A percentile compares a stretch with the other conserved stretches of the same genome.
phyloP scores from a whole-genome alignment of 2,888 invertebrate species.

The Ashinkailepas kermadecensis region DNA sequence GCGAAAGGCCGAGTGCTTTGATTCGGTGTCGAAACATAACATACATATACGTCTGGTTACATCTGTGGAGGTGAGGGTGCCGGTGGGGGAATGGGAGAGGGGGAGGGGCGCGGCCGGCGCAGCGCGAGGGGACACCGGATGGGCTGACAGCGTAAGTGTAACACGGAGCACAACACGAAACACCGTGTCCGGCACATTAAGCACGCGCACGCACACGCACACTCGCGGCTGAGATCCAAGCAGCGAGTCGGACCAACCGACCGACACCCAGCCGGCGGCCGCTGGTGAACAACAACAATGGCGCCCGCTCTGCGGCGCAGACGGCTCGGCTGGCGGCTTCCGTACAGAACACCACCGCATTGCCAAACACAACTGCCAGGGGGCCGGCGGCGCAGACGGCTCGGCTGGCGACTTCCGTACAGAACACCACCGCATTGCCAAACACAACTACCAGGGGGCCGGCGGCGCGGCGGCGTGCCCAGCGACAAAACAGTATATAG shows the following conservation, averaged over 20 bases:
- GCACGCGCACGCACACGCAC: neutral
- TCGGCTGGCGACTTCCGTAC: no score
- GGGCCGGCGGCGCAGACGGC: no score
- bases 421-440: no score
- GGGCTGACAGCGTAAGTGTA: neutral
- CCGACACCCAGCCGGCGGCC: no score
- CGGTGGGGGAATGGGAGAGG: neutral
- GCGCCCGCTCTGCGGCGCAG: neutral
- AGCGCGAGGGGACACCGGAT: neutral
- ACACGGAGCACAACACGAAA: constrained; percentile 15
- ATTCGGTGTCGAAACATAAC: constrained; percentile 13
- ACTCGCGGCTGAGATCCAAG: neutral
- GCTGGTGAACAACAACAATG: no score
- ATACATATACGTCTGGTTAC: neutral
- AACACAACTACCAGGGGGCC: no score
- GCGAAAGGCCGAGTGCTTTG: constrained; percentile 16
- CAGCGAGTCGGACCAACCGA: no score
- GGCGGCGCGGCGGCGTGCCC: no score
- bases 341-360: no score
- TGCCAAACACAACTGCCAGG: no score
- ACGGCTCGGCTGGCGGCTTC: neutral
- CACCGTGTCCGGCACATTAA: neutral
- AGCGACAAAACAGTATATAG: neutral
- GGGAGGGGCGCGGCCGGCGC: neutral
- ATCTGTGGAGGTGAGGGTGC: neutral